Evolutionary conservation across 2,113 vertebrate species (phyloP), one percentile per base, ranked within the genome.

Genomic region (Solea senegalensis): DNA sequence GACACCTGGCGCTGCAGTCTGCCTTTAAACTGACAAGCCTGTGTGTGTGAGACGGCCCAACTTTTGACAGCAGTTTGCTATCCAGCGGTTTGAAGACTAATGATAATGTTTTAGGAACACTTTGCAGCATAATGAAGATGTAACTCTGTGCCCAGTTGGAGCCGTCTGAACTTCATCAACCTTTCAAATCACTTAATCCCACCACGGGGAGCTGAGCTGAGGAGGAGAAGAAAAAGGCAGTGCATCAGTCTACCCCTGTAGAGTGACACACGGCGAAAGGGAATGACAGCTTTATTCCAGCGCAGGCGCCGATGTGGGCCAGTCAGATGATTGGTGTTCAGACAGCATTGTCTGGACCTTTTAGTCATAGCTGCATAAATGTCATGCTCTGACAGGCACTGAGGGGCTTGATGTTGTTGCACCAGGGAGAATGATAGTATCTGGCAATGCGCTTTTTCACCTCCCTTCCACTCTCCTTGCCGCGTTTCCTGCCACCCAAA

Each of bases 221-320:
- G 71, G 62, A 78, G 73, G 27, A 65, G 54, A 0, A 5, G 10
- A 60, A 68, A 66, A 21, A 63, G 45, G 61, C 65, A 53, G 69
- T 68, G 55, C 81, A 84, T 81, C 82, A 82, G 85, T 90, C 84
- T 88, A 58, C 62, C 65, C 51, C 57, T 8, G 59, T 54, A 63
- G 71, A 78, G 74, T 83, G 79, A 75, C 77, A 81, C 49, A 6
- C 53, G 55, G 74, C 78, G 62, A 89, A 84, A 87, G 74, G 74
- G 46, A 74, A 76, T 87, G 87, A 89, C 90, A 92, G 91, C 78
- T 85, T 87, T 78, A 90, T 89, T 88, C 84, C 79, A 65, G 71
- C 34, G 13, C 51, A 5, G 61, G 69, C 43, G 64, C 40, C 12
- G 40, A 76, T 80, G 74, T 65, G 76, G 62, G 72, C 63, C 59